phyloP scores from a whole-genome alignment of 2,888 invertebrate species.

The Pterostichus madidus region DNA sequence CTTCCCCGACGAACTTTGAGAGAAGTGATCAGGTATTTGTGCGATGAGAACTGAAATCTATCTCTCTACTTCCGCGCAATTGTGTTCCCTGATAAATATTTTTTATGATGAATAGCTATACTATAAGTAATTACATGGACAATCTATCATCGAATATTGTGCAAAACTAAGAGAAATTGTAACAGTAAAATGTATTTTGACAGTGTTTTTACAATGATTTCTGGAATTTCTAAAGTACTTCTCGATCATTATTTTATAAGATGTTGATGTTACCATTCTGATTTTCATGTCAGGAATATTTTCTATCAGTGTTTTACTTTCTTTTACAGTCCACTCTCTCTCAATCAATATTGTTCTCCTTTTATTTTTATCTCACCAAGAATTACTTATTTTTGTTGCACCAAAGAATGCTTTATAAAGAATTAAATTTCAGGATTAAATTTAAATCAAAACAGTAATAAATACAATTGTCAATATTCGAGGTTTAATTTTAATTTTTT shows the following conservation, averaged over 20 bases:
- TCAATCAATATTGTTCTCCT: not conserved
- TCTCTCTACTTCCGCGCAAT: conserved; percentile 45
- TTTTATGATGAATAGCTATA: conserved; percentile 65
- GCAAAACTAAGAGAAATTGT: conserved; percentile 60
- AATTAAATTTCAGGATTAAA: no score
- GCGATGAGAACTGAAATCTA: conserved; percentile 29
- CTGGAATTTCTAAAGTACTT: conserved; percentile 12
- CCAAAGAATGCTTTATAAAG: no score
- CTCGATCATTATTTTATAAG: conserved; percentile 26
- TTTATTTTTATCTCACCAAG: no score
- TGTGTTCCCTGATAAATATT: conserved; percentile 61
- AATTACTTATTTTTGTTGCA: no score
- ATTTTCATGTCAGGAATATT: conserved; percentile 24
- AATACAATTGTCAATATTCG: no score
- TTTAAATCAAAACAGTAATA: no score
- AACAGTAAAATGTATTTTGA: conserved; percentile 61
- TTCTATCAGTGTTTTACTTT: conserved; percentile 50
- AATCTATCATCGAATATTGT: conserved; percentile 66
- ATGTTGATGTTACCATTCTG: conserved; percentile 66
- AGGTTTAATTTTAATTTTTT: no score
- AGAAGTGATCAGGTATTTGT: conserved; percentile 27
- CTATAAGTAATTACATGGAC: conserved; percentile 63
- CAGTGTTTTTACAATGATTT: conserved; percentile 60
- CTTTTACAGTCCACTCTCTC: not conserved
- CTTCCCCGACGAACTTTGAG: conserved; percentile 45